Percentiles rank a stretch among this genome's conserved stretches.
These are phyloP conservation scores for Danionella cerebrum DNA, from an alignment of 2,113 vertebrate species.

Conservation along the genomic window DNA sequence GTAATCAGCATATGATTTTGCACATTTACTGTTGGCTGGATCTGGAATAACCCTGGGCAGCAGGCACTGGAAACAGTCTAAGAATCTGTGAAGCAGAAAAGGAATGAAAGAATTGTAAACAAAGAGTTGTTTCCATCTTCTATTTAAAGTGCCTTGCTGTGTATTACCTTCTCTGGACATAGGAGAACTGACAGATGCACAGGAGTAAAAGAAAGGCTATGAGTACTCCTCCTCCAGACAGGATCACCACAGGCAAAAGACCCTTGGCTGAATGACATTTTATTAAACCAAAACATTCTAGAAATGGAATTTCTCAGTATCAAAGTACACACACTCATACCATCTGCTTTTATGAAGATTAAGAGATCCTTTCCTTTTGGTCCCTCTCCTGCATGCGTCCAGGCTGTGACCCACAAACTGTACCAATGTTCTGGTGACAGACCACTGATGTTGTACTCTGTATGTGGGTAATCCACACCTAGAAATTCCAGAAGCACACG, in stretches of 20 bases:
- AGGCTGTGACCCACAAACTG: conserved; percentile 56
- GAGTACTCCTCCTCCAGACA: not conserved
- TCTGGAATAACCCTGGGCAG: conserved; percentile 59
- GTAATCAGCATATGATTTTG: conserved; percentile 50
- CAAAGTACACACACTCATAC: conserved; percentile 37
- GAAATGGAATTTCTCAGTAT: not conserved
- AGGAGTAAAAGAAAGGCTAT: conserved; percentile 14
- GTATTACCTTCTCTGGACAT: conserved; percentile 52
- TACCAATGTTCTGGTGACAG: conserved; percentile 41
- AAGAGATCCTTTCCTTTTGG: not conserved
- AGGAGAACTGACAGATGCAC: conserved; percentile 41
- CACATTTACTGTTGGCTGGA: conserved; percentile 73
- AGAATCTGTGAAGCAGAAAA: conserved; percentile 38
- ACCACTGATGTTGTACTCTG: conserved; percentile 12
- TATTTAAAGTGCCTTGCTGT: not conserved
- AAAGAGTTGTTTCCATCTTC: not conserved
- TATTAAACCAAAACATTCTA: not conserved
- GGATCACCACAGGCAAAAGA: not conserved
- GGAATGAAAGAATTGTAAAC: not conserved
- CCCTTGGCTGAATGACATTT: not conserved
- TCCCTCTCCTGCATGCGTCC: conserved; percentile 54
- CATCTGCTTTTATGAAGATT: conserved; percentile 37
- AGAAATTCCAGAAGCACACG: not conserved
- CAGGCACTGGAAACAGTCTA: conserved; percentile 40
- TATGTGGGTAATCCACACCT: conserved; percentile 29